Conservation (phyloP, 2,888 invertebrate genomes). For the Conchocele bisecta region DNA sequence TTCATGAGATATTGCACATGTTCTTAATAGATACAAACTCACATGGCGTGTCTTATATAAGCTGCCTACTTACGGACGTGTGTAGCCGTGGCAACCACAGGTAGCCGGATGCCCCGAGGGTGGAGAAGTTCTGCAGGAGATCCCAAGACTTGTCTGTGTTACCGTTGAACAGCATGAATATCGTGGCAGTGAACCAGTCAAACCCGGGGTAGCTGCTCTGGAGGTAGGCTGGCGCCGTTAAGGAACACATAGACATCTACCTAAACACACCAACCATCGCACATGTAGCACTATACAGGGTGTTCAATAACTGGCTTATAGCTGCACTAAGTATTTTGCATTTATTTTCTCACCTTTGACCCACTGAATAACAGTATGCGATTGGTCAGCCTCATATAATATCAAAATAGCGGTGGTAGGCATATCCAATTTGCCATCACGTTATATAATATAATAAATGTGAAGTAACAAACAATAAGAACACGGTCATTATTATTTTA, state of each 20-base stretch:
- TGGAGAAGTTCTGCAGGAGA: constrained; percentile 79
- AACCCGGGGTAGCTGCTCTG: constrained; percentile 76
- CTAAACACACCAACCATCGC: neutral
- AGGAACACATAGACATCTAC: constrained; percentile 16
- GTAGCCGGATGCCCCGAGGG: constrained; percentile 79
- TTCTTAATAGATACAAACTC: neutral
- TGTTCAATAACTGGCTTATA: too few species aligned
- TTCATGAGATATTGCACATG: neutral
- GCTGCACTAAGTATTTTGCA: too few species aligned
- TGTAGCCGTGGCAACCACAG: constrained; percentile 80
- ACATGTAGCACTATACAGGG: too few species aligned
- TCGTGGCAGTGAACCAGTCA: constrained; percentile 82
- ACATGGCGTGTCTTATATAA: neutral
- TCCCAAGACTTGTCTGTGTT: constrained; percentile 78
- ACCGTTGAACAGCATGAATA: constrained; percentile 80
- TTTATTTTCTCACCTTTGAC: too few species aligned
- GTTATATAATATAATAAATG: too few species aligned
- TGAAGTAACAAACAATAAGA: too few species aligned
- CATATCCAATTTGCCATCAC: too few species aligned
- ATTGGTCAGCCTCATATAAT: too few species aligned
- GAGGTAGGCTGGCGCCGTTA: constrained; percentile 64
- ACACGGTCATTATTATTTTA: too few species aligned
- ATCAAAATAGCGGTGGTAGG: too few species aligned
- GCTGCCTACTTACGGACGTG: constrained; percentile 73
- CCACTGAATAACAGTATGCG: too few species aligned